These are phyloP conservation scores for Enteromius fasciolatus DNA, from an alignment of 2,797 vertebrate species.

Conservation along the genomic window DNA sequence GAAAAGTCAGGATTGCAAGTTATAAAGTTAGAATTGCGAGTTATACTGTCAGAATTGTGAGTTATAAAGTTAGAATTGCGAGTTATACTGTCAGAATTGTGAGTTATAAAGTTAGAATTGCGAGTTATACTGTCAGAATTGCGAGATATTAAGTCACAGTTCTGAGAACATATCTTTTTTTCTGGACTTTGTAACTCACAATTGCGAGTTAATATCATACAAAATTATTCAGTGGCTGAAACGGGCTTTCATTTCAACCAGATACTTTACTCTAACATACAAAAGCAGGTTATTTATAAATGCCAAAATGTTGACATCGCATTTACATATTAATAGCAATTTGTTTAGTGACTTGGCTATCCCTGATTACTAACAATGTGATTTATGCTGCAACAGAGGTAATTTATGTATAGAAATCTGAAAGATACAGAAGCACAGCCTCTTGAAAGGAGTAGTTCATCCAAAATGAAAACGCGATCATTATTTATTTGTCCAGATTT, in stretches of 20 bases:
- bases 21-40: too few species aligned
- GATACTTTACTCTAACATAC: neutral
- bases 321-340: slow-evolving; percentile 20
- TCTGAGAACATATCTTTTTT: too few species aligned
- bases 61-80: too few species aligned
- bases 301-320: neutral
- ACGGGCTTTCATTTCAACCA: neutral
- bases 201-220: too few species aligned
- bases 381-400: neutral
- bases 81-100: too few species aligned
- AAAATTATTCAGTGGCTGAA: too few species aligned
- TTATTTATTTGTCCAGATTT: neutral
- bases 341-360: neutral
- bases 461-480: neutral
- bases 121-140: too few species aligned
- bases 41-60: too few species aligned
- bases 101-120: too few species aligned
- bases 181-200: too few species aligned
- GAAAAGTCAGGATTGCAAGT: too few species aligned
- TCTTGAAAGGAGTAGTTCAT: neutral
- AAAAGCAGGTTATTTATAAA: neutral
- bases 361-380: neutral
- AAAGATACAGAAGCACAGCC: neutral
- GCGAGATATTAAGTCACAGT: too few species aligned
- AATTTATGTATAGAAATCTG: neutral